These are phyloP conservation scores for Dipus sagitta DNA, from an alignment of 2,797 vertebrate genomes.

Conservation along the genomic window DNA sequence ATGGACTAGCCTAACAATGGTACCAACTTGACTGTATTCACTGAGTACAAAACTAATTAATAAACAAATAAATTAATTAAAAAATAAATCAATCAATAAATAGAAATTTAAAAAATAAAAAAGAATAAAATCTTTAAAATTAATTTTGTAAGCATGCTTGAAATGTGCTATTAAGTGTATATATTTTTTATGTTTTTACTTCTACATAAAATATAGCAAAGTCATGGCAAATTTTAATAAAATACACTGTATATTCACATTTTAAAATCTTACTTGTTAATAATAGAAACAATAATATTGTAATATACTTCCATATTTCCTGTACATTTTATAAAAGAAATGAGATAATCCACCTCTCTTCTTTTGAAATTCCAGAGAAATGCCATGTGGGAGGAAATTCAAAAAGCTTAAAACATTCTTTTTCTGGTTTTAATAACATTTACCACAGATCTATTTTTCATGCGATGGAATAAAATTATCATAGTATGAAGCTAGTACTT, in stretches of 20 bases:
- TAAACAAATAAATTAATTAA: too few relatives aligned
- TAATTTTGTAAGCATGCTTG: constrained; percentile 3
- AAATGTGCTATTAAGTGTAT: constrained; percentile 16
- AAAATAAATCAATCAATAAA: too few relatives aligned
- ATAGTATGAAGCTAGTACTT: constrained; percentile 41
- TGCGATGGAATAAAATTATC: constrained; percentile 62
- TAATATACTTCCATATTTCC: background rate
- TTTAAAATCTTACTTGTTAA: background rate
- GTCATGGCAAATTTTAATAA: background rate
- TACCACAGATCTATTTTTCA: constrained; percentile 51
- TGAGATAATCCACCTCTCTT: background rate
- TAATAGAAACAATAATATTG: background rate
- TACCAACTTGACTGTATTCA: too few relatives aligned
- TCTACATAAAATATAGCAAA: constrained; percentile 21
- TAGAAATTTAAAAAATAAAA: background rate
- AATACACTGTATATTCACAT: background rate
- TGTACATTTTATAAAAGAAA: background rate
- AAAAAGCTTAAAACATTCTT: constrained; percentile 36
- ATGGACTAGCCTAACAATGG: too few relatives aligned
- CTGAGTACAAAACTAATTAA: too few relatives aligned
- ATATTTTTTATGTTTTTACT: constrained; percentile 1
- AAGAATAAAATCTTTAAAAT: constrained; percentile 14
- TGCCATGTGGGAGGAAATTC: background rate
- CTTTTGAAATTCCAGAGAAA: constrained; percentile 50
- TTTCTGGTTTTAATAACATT: constrained; percentile 63